These are phyloP conservation scores for Fulica atra DNA, from an alignment of 2,113 vertebrate species.

Conservation along the genomic window DNA sequence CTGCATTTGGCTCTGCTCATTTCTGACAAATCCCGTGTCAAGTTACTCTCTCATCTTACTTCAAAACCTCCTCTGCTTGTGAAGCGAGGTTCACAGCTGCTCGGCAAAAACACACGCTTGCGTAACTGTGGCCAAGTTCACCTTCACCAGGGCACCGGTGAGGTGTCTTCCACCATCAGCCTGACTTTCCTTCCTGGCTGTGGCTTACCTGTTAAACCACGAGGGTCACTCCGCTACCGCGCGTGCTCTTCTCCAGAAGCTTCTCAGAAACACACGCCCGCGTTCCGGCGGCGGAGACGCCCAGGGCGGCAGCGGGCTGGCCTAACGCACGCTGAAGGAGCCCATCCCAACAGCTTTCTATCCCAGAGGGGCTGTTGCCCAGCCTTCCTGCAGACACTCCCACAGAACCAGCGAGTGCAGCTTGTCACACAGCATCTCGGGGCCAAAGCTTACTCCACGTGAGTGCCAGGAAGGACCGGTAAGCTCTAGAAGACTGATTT, in stretches of 20 bases:
- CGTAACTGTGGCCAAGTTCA: neutral
- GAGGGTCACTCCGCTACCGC: neutral
- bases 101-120: neutral
- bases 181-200: neutral
- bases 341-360: fast-evolving
- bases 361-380: fast-evolving
- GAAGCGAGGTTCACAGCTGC: neutral
- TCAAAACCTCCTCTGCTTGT: neutral
- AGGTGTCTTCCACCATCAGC: neutral
- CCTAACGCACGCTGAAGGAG: neutral
- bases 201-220: neutral
- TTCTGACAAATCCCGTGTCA: neutral
- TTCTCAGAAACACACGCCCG: fast-evolving
- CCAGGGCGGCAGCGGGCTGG: neutral
- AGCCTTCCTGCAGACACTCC: neutral
- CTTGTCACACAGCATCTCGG: neutral
- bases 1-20: neutral
- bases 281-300: neutral
- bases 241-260: fast-evolving
- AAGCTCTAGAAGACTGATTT: neutral
- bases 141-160: neutral
- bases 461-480: neutral
- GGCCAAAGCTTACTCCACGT: neutral
- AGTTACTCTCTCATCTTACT: neutral
- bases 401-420: neutral